These are phyloP conservation scores for Protaetia brevitarsis DNA, from an alignment of 1,140 invertebrate genomes.

Conservation along the genomic window DNA sequence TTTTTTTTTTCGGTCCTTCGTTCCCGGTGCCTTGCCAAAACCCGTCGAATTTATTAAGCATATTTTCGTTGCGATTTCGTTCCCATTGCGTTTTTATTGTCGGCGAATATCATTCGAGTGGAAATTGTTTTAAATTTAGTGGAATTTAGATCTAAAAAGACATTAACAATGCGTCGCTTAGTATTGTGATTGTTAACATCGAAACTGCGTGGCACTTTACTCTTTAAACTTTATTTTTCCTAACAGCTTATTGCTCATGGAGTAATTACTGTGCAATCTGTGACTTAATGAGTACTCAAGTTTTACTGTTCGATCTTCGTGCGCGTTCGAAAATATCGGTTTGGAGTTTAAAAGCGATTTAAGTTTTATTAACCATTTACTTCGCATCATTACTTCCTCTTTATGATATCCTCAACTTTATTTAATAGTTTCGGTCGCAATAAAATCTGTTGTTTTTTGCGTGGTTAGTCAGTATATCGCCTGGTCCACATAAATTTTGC, in stretches of 20 bases:
- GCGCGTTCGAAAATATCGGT: no score
- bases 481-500: background rate
- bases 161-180: no score
- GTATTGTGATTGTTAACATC: no score
- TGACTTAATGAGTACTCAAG: no score
- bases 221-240: no score
- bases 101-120: background rate
- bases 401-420: slow-evolving; percentile 1
- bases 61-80: slow-evolving; percentile 3
- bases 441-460: background rate
- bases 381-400: background rate
- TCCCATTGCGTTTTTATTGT: background rate
- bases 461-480: background rate
- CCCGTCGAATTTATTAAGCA: slow-evolving; percentile 3
- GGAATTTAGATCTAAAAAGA: no score
- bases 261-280: no score
- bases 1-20: background rate
- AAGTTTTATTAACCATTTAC: background rate
- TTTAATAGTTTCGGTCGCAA: background rate
- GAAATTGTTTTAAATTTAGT: background rate
- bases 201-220: no score
- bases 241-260: no score
- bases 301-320: background rate
- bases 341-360: background rate
- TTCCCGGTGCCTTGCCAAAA: background rate